Evolutionary conservation across 2,797 vertebrate genomes (phyloP).

Genomic region (Gobionotothen gibberifrons): DNA sequence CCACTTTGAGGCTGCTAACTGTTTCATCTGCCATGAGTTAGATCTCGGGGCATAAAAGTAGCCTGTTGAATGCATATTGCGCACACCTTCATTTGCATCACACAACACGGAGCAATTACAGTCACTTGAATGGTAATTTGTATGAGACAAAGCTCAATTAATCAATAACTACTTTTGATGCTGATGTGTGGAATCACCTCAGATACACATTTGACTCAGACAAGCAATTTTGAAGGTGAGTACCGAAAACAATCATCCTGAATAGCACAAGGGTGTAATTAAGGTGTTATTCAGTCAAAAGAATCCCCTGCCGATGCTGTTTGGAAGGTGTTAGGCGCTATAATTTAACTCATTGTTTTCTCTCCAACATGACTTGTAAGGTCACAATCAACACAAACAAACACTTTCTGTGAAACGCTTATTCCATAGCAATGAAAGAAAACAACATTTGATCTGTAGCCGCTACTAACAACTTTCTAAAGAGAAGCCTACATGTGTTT

Average conservation of each 20-base stretch:
- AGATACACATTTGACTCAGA: conserved; percentile 35
- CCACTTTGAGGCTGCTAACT: conserved; percentile 75
- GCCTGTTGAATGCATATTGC: conserved; percentile 67
- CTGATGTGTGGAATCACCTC: conserved; percentile 41
- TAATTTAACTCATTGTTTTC: conserved; percentile 4
- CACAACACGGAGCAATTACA: conserved; percentile 70
- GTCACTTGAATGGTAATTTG: conserved; percentile 71
- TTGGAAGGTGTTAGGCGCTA: conserved; percentile 1
- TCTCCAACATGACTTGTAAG: conserved; percentile 20
- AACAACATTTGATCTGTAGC: background rate
- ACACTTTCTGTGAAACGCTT: conserved; percentile 1
- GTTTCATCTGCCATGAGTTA: conserved; percentile 81
- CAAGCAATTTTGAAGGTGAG: conserved; percentile 51
- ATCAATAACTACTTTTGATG: conserved; percentile 68
- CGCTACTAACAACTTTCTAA: background rate
- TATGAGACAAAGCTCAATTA: conserved; percentile 64
- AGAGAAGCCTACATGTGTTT: background rate
- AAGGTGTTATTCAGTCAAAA: conserved; percentile 39
- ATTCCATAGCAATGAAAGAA: background rate
- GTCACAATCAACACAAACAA: conserved; percentile 29
- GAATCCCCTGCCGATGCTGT: conserved; percentile 16
- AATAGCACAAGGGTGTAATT: conserved; percentile 41
- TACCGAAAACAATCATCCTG: conserved; percentile 46
- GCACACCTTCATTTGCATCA: conserved; percentile 76
- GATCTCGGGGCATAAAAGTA: conserved; percentile 71